Base-by-base conservation (phyloP, 2,113 vertebrate genomes). In the Manacus vitellinus region DNA sequence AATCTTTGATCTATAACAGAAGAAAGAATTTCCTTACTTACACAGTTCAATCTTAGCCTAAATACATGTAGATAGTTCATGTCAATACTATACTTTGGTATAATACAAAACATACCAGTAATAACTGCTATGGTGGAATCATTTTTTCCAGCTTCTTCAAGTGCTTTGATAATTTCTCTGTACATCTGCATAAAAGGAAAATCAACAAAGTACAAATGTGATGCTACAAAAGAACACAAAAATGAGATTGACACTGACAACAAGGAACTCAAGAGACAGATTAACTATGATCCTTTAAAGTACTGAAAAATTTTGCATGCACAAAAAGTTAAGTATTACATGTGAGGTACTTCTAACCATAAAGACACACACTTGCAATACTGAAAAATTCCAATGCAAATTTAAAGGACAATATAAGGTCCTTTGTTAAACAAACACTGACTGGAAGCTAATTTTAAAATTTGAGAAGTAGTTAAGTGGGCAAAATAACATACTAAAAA, bases 111-210 rank as follows among this genome's bases (percentile, higher is more conserved):
- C 10, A 78, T 97, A 99, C 99, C 99, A 79, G 99, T 99, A 31
- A 99, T 10, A 44, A 99, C 99, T 17, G 99, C 98, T 94, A 99
- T 70, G 84, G 96, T 91, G 1, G 98, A 99, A 59, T 98, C 97
- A 91, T 99, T 98, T 71, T 98, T 98, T 12, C 98, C 98, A 31
- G 99, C 99, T 75, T 98, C 97, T 86, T 98, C 97, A 94, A 99
- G 98, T 0, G 99, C 99, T 54, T 95, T 95, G 0, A 99, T 98
- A 73, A 99, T 98, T 94, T 99, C 99, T 9, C 92, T 93, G 96
- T 99, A 99, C 99, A 99, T 99, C 99, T 99, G 56, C 16, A 61
- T 28, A 76, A 95, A 68, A 92, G 31, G 52, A 94, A 83, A 76
- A 82, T 27, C 41, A 83, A 94, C 19, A 76, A 49, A 95, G 12